A percentile compares a stretch with the other conserved stretches of the same genome.
phyloP scores from a whole-genome alignment of 2,888 invertebrate genomes.

The Ornithoptera alexandrae region DNA sequence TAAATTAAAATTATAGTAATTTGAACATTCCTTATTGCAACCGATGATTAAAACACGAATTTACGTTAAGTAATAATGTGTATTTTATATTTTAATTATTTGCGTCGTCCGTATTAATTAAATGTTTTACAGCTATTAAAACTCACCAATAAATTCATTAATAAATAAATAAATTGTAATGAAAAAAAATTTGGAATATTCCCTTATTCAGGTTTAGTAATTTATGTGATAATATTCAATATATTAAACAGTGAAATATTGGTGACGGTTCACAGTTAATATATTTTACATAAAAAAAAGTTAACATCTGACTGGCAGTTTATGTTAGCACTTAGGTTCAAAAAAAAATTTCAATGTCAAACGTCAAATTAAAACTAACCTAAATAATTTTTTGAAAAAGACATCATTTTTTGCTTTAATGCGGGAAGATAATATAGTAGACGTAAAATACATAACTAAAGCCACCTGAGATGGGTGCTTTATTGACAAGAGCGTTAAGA shows the following conservation, averaged over 20 bases:
- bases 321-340: neutral
- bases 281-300: neutral
- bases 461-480: conserved; percentile 83
- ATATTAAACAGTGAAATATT: neutral
- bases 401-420: conserved; percentile 37
- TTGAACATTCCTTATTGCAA: too few relatives aligned
- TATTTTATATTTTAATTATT: too few relatives aligned
- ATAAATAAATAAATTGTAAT: too few relatives aligned
- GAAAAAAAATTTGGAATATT: too few relatives aligned
- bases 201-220: too few relatives aligned
- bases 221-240: too few relatives aligned
- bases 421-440: conserved; percentile 31
- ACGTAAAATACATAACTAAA: conserved; percentile 43
- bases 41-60: too few relatives aligned
- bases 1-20: neutral
- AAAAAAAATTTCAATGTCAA: conserved; percentile 30
- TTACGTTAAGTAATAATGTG: too few relatives aligned
- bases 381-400: conserved; percentile 2
- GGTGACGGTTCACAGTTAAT: neutral
- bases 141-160: too few relatives aligned
- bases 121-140: too few relatives aligned
- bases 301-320: neutral
- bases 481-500: conserved; percentile 78
- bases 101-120: too few relatives aligned
- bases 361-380: conserved; percentile 34